Evolutionary conservation across 2,797 vertebrate species (phyloP).

Genomic region (Passerculus sandwichensis): DNA sequence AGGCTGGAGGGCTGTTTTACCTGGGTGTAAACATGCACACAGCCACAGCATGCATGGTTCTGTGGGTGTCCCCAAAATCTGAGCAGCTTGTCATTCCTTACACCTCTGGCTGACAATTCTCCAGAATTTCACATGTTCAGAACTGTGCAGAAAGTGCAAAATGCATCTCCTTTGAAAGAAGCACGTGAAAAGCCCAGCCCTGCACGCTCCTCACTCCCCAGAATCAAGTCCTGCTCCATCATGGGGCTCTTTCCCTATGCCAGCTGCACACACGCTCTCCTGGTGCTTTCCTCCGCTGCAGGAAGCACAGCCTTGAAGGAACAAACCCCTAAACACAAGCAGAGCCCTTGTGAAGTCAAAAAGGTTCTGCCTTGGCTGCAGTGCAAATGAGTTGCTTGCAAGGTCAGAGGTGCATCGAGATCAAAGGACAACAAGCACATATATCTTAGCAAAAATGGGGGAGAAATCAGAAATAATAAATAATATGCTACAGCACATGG

Average conservation of each 20-base stretch:
- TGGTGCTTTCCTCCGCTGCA: not conserved
- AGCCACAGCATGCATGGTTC: rapidly evolving
- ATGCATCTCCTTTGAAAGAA: not conserved
- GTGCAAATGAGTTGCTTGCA: not conserved
- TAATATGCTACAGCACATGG: not conserved
- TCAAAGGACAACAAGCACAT: not conserved
- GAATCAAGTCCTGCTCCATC: not conserved
- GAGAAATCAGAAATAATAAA: slow-evolving; percentile 16
- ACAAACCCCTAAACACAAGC: not conserved
- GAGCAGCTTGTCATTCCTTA: not conserved
- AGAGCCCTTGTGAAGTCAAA: not conserved
- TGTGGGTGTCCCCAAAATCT: not conserved
- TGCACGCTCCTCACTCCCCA: not conserved
- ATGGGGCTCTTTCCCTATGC: rapidly evolving
- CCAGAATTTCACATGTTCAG: not conserved
- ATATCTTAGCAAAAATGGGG: not conserved
- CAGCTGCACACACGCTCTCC: not conserved
- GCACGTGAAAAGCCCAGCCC: not conserved
- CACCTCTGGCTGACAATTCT: not conserved
- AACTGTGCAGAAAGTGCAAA: not conserved
- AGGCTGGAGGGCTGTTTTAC: not conserved
- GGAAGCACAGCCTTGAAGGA: not conserved
- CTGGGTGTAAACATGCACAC: rapidly evolving
- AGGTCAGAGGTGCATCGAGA: not conserved
- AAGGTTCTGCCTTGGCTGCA: not conserved